Evolutionary conservation across 2,888 invertebrate genomes (phyloP).

Genomic region (Tipula confusa): DNA sequence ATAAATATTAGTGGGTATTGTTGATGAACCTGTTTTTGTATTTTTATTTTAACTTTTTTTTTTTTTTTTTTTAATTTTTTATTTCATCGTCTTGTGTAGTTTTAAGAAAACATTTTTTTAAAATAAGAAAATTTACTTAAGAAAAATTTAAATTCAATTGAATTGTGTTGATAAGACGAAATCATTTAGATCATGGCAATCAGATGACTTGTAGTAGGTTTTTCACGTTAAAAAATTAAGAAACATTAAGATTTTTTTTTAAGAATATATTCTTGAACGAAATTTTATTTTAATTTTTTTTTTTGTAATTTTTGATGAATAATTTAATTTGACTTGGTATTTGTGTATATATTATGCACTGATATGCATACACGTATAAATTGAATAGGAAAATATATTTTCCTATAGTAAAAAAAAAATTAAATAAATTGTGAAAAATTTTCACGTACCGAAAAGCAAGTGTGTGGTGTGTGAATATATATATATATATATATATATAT

Average conservation of each 20-base stretch:
- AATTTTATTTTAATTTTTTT: no score
- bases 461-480: neutral
- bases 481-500: neutral
- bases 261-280: neutral
- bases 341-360: neutral
- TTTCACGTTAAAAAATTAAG: neutral
- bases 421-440: neutral
- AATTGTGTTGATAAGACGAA: neutral
- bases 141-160: neutral
- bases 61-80: no score
- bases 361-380: neutral
- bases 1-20: neutral
- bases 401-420: neutral
- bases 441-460: constrained; percentile 3
- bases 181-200: no score
- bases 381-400: neutral
- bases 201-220: neutral
- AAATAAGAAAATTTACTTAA: constrained; percentile 14
- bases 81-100: neutral
- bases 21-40: constrained; percentile 28
- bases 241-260: neutral
- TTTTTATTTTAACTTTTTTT: no score
- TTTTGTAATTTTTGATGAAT: no score
- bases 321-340: neutral
- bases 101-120: neutral